Evolutionary conservation across 2,797 vertebrate species (phyloP).

Genomic region (Bufotes viridis): DNA sequence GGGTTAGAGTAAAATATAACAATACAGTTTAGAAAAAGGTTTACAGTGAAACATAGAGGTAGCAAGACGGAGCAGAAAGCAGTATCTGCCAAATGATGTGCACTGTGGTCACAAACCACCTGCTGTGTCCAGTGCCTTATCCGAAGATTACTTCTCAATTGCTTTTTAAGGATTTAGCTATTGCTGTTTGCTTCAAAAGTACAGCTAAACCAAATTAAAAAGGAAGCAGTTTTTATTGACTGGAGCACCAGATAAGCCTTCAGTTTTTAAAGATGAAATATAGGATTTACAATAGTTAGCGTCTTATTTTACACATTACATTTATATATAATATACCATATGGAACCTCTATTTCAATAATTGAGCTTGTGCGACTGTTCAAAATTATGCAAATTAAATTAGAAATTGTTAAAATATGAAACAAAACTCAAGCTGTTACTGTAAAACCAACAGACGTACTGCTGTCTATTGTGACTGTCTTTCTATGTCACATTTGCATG

Average conservation of each 20-base stretch:
- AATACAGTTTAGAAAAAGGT: conserved; percentile 18
- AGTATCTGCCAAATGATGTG: conserved; percentile 29
- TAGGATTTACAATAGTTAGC: not conserved
- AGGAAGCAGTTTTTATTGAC: conserved; percentile 3
- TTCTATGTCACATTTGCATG: not conserved
- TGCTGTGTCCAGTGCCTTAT: conserved; percentile 43
- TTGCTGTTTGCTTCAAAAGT: conserved; percentile 35
- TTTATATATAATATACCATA: not conserved
- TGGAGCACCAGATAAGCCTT: not conserved
- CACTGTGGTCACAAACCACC: conserved; percentile 13
- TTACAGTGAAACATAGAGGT: conserved; percentile 1
- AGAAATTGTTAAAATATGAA: not conserved
- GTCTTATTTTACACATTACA: not conserved
- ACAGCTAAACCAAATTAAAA: conserved; percentile 36
- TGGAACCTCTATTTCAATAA: not conserved
- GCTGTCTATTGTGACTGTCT: not conserved
- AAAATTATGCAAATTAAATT: not conserved
- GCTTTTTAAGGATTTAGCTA: conserved; percentile 44
- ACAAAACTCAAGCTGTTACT: not conserved
- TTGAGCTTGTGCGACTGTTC: not conserved
- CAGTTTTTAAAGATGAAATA: not conserved
- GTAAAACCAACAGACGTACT: not conserved
- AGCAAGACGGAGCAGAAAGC: conserved; percentile 10
- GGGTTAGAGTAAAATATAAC: not conserved
- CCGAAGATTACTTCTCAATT: conserved; percentile 45